phyloP scores from a whole-genome alignment of 2,888 invertebrate species.

The Julus scanicus region DNA sequence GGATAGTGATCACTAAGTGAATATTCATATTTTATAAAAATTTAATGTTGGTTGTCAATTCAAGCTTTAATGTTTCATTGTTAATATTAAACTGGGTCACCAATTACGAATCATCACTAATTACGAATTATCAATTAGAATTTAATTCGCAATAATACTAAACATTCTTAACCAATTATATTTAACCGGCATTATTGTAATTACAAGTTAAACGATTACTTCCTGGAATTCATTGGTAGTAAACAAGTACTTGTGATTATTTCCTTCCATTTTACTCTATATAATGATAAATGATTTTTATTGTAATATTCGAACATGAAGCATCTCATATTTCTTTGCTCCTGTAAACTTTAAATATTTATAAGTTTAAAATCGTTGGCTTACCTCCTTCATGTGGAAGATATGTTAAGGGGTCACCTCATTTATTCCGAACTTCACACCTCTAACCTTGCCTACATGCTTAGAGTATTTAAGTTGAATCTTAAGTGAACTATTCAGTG shows the following conservation, averaged over 20 bases:
- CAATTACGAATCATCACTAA: background rate
- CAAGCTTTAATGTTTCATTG: background rate
- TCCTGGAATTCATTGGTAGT: background rate
- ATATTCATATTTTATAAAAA: background rate
- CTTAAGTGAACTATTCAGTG: background rate
- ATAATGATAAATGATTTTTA: no score
- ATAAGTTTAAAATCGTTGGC: background rate
- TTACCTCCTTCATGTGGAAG: background rate
- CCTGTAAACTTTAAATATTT: no score
- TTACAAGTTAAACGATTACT: background rate
- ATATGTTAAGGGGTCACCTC: conserved; percentile 9
- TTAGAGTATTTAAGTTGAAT: background rate
- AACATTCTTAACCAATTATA: background rate
- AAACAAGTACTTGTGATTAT: no score
- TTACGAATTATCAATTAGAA: background rate
- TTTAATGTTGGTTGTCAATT: background rate
- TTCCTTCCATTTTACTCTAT: no score
- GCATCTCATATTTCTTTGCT: no score
- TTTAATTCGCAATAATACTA: background rate
- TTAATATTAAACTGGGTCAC: background rate
- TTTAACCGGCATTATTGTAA: background rate
- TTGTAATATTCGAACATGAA: no score
- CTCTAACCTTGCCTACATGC: conserved; percentile 27
- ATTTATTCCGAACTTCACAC: conserved; percentile 21
- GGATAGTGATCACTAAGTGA: background rate